These are phyloP conservation scores for Chionodraco myersi DNA, from an alignment of 2,113 vertebrate genomes.

Conservation along the genomic window DNA sequence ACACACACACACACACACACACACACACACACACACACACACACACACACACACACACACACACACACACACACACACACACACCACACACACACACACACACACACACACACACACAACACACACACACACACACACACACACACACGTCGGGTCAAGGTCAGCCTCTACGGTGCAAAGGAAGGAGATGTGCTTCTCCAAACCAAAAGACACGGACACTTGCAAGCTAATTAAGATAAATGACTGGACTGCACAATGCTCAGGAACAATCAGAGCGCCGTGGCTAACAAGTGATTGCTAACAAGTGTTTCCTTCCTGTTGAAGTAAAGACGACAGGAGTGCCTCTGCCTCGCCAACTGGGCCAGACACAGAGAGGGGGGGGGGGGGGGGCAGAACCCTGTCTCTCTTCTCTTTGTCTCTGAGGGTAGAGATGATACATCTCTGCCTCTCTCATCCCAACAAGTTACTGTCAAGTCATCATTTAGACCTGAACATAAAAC, in stretches of 20 bases:
- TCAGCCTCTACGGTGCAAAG: constrained; percentile 7
- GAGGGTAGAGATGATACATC: background rate
- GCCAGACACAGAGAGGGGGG: constrained; percentile 63
- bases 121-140: too few species aligned
- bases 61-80: too few species aligned
- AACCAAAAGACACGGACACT: background rate
- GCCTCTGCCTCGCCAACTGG: constrained; percentile 52
- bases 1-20: constrained; percentile 11
- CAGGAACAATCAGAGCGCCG: background rate
- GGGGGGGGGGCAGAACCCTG: constrained; percentile 58
- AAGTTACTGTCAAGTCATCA: background rate
- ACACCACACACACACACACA: too few species aligned
- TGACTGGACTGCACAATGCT: constrained; percentile 15
- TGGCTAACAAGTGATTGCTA: constrained; percentile 25
- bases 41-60: too few species aligned
- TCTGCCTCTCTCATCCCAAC: background rate
- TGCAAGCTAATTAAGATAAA: constrained; percentile 67
- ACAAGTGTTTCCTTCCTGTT: constrained; percentile 13
- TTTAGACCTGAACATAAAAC: background rate
- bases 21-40: too few species aligned
- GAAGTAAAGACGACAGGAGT: constrained; percentile 3
- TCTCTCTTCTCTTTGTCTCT: background rate
- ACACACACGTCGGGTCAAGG: constrained; percentile 22
- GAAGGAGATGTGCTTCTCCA: constrained; percentile 14
- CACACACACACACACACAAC: too few species aligned